Conservation (phyloP, 2,888 invertebrate genomes). For the Busseola fusca region DNA sequence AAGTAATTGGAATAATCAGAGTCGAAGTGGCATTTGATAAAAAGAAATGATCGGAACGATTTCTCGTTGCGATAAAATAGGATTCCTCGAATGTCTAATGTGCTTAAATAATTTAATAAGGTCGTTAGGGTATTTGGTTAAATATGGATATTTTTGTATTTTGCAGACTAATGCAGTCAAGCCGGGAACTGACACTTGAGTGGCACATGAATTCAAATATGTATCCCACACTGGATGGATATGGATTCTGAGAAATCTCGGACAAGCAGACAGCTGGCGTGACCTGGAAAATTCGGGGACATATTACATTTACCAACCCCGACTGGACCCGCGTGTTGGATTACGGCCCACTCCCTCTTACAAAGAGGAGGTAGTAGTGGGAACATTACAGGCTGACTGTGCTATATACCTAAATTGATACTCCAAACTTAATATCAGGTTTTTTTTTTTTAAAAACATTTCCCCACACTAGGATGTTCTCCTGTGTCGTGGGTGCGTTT, state of each 20-base stretch:
- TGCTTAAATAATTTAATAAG: constrained; percentile 30
- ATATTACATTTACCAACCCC: background rate
- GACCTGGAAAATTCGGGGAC: background rate
- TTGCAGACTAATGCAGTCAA: constrained; percentile 45
- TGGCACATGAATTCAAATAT: background rate
- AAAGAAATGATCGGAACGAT: constrained; percentile 37
- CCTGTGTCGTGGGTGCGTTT: too few species aligned
- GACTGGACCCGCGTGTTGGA: background rate
- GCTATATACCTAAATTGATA: background rate
- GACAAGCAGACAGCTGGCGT: background rate
- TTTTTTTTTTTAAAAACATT: too few species aligned
- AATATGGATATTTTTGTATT: constrained; percentile 18
- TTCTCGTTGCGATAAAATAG: constrained; percentile 23
- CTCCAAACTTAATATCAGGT: background rate
- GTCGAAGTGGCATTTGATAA: constrained; percentile 40
- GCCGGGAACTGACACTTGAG: constrained; percentile 35
- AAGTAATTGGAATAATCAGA: constrained; percentile 47
- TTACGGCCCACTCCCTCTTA: background rate
- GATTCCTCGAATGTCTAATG: constrained; percentile 6
- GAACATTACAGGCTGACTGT: background rate
- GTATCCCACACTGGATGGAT: background rate
- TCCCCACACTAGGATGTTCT: too few species aligned
- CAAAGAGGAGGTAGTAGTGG: background rate
- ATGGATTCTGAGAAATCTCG: background rate
- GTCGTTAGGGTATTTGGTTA: constrained; percentile 12